Percentiles rank a stretch among this genome's conserved stretches.
phyloP scores from a whole-genome alignment of 2,888 invertebrate genomes.

The Tetragnatha montana region DNA sequence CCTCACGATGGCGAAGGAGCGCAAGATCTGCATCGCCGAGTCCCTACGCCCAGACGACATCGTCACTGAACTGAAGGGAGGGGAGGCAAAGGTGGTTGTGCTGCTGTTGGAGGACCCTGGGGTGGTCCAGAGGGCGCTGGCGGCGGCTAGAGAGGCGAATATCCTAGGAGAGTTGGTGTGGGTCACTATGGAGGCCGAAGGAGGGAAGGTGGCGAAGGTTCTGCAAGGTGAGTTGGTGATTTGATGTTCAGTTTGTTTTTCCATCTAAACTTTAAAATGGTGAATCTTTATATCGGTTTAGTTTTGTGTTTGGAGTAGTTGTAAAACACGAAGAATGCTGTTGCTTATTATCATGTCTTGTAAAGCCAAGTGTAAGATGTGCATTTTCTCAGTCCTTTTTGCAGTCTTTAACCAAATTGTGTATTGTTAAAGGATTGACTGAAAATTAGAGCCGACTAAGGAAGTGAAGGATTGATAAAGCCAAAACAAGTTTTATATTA shows the following conservation, averaged over 20 bases:
- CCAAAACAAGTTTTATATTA: no score
- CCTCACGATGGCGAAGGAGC: constrained; percentile 71
- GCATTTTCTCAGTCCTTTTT: no score
- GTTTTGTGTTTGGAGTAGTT: no score
- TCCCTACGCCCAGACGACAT: constrained; percentile 67
- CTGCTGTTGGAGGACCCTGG: constrained; percentile 74
- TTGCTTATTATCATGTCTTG: no score
- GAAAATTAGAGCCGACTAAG: no score
- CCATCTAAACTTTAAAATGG: no score
- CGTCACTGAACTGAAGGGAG: constrained; percentile 10
- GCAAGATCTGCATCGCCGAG: constrained; percentile 74
- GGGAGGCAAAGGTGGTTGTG: constrained; percentile 73
- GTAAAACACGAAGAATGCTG: no score
- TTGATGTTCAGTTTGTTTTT: not conserved
- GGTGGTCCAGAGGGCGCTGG: constrained; percentile 74
- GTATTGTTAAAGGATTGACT: no score
- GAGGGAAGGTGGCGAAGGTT: constrained; percentile 39
- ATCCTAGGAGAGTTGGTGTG: constrained; percentile 53
- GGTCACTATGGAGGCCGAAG: constrained; percentile 60
- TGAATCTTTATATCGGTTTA: no score
- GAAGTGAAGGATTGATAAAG: no score
- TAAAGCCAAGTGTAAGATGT: no score
- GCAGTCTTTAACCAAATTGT: no score
- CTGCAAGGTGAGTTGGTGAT: constrained; percentile 73
- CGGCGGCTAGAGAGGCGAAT: constrained; percentile 74